Percentiles rank a stretch among this genome's conserved stretches.
phyloP scores from a whole-genome alignment of 1,140 invertebrate species.

The Amyelois transitella region DNA sequence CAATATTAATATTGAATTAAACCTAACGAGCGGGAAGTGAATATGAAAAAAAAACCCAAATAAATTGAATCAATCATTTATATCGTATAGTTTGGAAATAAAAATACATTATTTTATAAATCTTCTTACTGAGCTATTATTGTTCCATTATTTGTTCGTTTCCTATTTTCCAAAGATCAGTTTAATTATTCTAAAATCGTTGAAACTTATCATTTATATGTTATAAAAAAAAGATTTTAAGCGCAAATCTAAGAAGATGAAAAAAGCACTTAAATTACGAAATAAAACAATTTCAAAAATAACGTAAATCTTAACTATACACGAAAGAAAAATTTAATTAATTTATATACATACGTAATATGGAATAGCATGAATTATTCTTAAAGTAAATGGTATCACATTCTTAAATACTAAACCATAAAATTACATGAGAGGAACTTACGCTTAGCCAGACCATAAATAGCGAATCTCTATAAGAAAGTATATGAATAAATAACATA shows the following conservation, averaged over 20 bases:
- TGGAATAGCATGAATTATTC: slow-evolving; percentile 44
- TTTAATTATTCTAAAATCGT: neutral
- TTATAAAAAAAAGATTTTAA: slow-evolving; percentile 6
- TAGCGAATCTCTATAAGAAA: slow-evolving; percentile 44
- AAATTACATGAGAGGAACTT: slow-evolving; percentile 67
- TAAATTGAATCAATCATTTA: slow-evolving; percentile 51
- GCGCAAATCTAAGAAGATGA: slow-evolving; percentile 5
- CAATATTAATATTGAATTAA: too few relatives aligned
- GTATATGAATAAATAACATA: slow-evolving; percentile 37
- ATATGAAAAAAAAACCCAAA: slow-evolving; percentile 25
- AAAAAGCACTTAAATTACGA: slow-evolving; percentile 34
- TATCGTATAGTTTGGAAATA: slow-evolving; percentile 43
- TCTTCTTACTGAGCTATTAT: slow-evolving; percentile 51
- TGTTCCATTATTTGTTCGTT: slow-evolving; percentile 41
- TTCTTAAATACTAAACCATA: slow-evolving; percentile 65
- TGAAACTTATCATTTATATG: slow-evolving; percentile 9
- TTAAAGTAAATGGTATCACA: slow-evolving; percentile 71
- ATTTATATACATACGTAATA: slow-evolving; percentile 47
- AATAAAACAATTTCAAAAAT: slow-evolving; percentile 51
- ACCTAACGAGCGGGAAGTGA: neutral
- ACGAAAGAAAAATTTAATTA: slow-evolving; percentile 33
- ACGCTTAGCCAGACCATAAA: slow-evolving; percentile 54
- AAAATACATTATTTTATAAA: slow-evolving; percentile 58
- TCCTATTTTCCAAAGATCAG: slow-evolving; percentile 1
- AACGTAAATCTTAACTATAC: slow-evolving; percentile 53